Conservation (phyloP, 1,140 invertebrate species). For the roundworm (Caenorhabditis elegans) region WBcel235 BX284605.5:13489501-13490000, state of each 20-base stretch:
- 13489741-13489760: too few species aligned
- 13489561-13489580: conserved; percentile 38
- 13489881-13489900: neutral
- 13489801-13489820: too few species aligned
- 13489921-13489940: neutral
- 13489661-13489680: too few species aligned
- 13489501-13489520: too few species aligned
- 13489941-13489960: neutral
- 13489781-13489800: too few species aligned
- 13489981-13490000: neutral
- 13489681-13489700: too few species aligned
- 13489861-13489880: neutral
- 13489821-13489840: too few species aligned
- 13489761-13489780: too few species aligned
- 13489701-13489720: too few species aligned
- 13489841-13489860: too few species aligned
- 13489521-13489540: neutral
- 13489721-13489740: too few species aligned
- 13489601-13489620: neutral
- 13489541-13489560: conserved; percentile 46
- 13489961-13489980: neutral
- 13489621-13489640: neutral
- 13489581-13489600: neutral
- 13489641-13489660: too few species aligned
- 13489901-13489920: neutral